Evolutionary conservation across 2,797 vertebrate species (phyloP).

Genomic region (Adelosebastes latens): DNA sequence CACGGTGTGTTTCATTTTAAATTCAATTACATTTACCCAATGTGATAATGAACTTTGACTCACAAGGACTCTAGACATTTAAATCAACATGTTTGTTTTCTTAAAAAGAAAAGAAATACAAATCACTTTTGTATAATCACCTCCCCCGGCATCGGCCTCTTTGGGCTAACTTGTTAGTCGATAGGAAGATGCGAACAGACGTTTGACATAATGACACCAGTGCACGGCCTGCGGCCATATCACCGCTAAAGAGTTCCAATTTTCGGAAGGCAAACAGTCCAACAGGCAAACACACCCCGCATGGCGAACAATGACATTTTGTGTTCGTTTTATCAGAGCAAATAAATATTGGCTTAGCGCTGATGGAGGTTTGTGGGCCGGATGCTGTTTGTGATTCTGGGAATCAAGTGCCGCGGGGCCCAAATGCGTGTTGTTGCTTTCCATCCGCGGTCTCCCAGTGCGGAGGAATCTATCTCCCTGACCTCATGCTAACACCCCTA

Average conservation of each 20-base stretch:
- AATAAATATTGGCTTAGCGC: conserved; percentile 68
- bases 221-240: conserved; percentile 38
- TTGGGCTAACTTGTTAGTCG: conserved; percentile 1
- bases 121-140: neutral
- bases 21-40: neutral
- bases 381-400: conserved; percentile 64
- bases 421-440: conserved; percentile 52
- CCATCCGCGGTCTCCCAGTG: conserved; percentile 42
- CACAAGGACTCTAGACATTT: neutral
- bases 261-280: conserved; percentile 54
- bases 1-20: neutral
- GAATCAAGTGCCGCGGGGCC: conserved; percentile 55
- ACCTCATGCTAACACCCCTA: conserved; percentile 61
- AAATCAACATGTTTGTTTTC: neutral
- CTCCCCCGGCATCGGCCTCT: neutral
- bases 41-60: neutral
- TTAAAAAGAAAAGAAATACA: neutral
- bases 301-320: conserved; percentile 57
- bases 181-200: conserved; percentile 9
- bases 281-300: conserved; percentile 24
- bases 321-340: conserved; percentile 62
- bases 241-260: conserved; percentile 44
- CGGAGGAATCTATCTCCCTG: conserved; percentile 60
- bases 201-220: conserved; percentile 45
- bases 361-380: conserved; percentile 56